Conservation (phyloP, 1,140 invertebrate species). For the Drosophila trapezifrons region DNA sequence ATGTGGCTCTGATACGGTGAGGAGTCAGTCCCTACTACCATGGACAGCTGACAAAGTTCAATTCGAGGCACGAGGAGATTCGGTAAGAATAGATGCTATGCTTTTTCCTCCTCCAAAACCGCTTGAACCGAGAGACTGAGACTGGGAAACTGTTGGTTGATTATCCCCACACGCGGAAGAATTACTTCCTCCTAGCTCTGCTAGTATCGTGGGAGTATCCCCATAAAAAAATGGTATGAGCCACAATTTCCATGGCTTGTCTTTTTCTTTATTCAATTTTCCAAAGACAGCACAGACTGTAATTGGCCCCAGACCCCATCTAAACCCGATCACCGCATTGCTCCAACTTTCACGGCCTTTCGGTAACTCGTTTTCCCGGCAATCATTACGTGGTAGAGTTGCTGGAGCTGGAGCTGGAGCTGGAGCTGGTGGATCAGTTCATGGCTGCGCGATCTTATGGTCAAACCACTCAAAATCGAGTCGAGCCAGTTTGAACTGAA, state of each 20-base stretch:
- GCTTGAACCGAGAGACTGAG: background rate
- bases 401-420: background rate
- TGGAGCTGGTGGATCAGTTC: constrained; percentile 20
- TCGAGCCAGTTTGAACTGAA: constrained; percentile 49
- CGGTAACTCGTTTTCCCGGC: constrained; percentile 27
- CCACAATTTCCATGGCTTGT: background rate
- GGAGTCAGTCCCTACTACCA: background rate
- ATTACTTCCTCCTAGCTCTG: background rate
- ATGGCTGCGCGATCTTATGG: constrained; percentile 33
- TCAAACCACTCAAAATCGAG: constrained; percentile 54
- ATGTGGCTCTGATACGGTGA: background rate
- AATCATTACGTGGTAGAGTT: constrained; percentile 30
- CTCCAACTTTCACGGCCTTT: constrained; percentile 53
- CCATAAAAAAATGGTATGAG: constrained; percentile 3
- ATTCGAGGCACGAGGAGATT: too few relatives aligned
- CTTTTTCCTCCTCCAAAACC: background rate
- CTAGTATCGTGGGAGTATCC: constrained; percentile 30
- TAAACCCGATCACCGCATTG: constrained; percentile 23
- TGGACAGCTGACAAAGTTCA: too few relatives aligned
- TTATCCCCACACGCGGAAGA: constrained; percentile 18
- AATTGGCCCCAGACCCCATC: constrained; percentile 39
- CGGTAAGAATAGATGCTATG: too few relatives aligned
- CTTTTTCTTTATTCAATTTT: constrained; percentile 7
- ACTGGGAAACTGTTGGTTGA: background rate
- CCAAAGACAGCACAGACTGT: constrained; percentile 32